phyloP scores from a whole-genome alignment of 2,797 vertebrate species.

The Centroberyx gerrardi region DNA sequence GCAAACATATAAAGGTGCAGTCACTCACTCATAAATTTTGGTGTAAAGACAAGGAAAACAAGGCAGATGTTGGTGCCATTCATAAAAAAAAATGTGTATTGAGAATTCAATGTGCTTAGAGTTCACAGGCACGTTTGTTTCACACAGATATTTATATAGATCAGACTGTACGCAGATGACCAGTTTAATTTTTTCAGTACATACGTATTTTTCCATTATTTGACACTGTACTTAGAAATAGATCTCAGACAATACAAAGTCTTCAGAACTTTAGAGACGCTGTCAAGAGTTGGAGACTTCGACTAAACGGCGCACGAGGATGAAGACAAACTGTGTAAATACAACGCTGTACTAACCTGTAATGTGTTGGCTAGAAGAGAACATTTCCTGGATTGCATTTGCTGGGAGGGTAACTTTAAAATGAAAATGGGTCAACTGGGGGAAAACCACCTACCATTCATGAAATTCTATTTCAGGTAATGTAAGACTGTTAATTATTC shows the following conservation, averaged over 20 bases:
- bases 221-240: slow-evolving; percentile 1
- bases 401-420: background rate
- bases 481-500: slow-evolving; percentile 5
- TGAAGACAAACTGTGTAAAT: background rate
- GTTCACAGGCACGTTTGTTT: background rate
- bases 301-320: background rate
- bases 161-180: too few species aligned
- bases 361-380: background rate
- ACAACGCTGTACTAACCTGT: background rate
- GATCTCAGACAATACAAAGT: background rate
- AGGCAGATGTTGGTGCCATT: too few species aligned
- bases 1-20: slow-evolving; percentile 25
- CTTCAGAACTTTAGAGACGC: background rate
- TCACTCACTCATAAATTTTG: background rate
- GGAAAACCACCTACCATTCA: slow-evolving; percentile 15
- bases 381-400: background rate
- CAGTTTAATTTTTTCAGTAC: too few species aligned
- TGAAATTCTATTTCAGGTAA: slow-evolving; percentile 32
- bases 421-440: background rate
- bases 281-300: background rate
- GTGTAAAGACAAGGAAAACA: background rate
- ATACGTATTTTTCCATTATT: background rate
- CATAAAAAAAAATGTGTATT: background rate
- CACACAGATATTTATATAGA: background rate
- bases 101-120: background rate